Conservation (phyloP, 2,888 invertebrate species). For the Kryphioiulus occultus region DNA sequence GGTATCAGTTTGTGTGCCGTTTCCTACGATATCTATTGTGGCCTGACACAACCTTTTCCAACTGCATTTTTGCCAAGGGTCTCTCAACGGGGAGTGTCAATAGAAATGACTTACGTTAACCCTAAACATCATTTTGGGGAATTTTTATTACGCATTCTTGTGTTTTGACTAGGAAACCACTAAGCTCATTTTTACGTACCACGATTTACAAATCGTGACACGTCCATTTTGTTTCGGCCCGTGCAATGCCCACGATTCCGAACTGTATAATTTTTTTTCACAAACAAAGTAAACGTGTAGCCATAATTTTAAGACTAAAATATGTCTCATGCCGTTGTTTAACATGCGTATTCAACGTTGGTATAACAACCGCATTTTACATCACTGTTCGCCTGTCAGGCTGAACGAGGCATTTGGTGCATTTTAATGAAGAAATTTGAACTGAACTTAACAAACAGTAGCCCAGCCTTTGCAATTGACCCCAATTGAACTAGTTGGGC, state of each 20-base stretch:
- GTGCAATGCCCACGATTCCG: no score
- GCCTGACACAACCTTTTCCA: background rate
- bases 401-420: no score
- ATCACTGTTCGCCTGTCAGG: no score
- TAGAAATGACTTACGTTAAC: background rate
- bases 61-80: background rate
- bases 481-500: no score
- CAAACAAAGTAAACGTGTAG: background rate
- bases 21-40: background rate
- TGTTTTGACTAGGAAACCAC: conserved; percentile 5
- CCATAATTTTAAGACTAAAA: background rate
- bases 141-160: background rate
- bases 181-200: conserved; percentile 15
- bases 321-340: no score
- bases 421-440: no score
- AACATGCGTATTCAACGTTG: no score
- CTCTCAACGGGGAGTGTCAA: background rate
- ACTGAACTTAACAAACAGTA: no score
- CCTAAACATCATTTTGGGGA: conserved; percentile 6
- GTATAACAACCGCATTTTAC: no score
- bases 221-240: background rate
- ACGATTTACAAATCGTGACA: conserved; percentile 11
- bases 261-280: background rate
- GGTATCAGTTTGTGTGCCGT: background rate
- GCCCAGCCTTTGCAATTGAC: no score